phyloP scores from a whole-genome alignment of 1,140 invertebrate genomes.

The Bombus soroeensis region DNA sequence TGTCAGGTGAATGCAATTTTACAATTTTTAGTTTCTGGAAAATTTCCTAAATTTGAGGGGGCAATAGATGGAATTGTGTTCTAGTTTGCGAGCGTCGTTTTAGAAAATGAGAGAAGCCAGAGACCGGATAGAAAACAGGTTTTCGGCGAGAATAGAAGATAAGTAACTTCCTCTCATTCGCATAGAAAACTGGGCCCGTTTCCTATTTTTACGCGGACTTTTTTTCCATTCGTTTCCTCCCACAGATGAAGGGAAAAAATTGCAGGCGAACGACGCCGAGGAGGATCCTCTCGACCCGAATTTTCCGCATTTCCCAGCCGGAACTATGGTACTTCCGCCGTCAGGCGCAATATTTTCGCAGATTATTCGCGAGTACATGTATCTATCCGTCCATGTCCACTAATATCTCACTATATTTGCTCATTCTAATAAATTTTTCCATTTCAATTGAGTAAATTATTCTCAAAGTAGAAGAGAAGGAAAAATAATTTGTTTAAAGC shows the following conservation, averaged over 20 bases:
- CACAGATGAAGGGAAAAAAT: constrained; percentile 61
- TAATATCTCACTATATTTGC: constrained; percentile 14
- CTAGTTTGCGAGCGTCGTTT: not conserved
- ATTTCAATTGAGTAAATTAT: not conserved
- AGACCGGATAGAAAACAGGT: not conserved
- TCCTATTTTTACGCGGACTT: constrained; percentile 42
- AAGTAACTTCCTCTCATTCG: constrained; percentile 55
- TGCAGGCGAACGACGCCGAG: constrained; percentile 59
- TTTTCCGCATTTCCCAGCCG: constrained; percentile 64
- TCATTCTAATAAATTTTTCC: not conserved
- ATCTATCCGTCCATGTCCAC: not conserved
- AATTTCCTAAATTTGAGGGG: not conserved
- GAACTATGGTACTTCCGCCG: constrained; percentile 54
- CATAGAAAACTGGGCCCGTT: constrained; percentile 57
- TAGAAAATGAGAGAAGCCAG: not conserved
- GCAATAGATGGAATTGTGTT: not conserved
- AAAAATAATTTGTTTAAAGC: not conserved
- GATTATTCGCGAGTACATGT: constrained; percentile 56
- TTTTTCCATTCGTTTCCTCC: constrained; percentile 55
- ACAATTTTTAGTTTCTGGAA: not conserved
- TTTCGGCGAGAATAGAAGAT: constrained; percentile 34
- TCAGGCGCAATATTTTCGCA: constrained; percentile 62
- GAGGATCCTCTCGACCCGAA: constrained; percentile 67
- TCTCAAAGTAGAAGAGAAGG: not conserved
- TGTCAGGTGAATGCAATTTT: not conserved